Evolutionary conservation across 2,888 invertebrate species (phyloP), one percentile per base, ranked within the genome.

Genomic region (Cordylochernes scorpioides): DNA sequence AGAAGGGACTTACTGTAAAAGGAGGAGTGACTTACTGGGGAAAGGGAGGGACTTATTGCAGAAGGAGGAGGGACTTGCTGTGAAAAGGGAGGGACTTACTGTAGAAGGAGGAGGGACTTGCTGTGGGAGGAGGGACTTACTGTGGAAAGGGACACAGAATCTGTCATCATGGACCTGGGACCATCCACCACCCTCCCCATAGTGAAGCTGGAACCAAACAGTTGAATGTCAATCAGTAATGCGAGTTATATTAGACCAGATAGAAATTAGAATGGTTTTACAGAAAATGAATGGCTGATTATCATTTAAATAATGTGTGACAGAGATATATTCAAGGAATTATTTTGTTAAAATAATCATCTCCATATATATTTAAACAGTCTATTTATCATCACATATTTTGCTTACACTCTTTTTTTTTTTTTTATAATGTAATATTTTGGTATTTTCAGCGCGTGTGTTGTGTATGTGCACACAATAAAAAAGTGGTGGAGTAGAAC

Each of bases 91-190:
- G 29, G 3, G 3, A 25, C 10, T 30, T 10, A 30, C 15, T 14
- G 9, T 9, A 9, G 8, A 8, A 16, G 10, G 10, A 25, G 16
- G 6, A 30, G 16, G 8, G n/a, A n/a, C n/a, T n/a, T n/a, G n/a
- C n/a, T n/a, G n/a, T n/a, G n/a, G 10, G 30, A 22, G 12, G 15
- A 2, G 10, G 5, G 8, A 14, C 41, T 46, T 39, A 49, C 51
- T 48, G 33, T 45, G 42, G 31, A 44, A 42, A 2, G 60, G 57
- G 12, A 62, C 48, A 46, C 62, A 62, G 27, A 57, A 41, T 31
- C 49, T 46, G 15, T 50, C 48, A 33, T 57, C 52, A 27, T 39
- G 39, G 3, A 35, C 28, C 15, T 30, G 28, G 10, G 35, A 37
- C 39, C 40, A 42, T 10, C 40, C 38, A 49, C 48, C 27, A 48